These are phyloP conservation scores for Ips nitidus DNA, from an alignment of 1,140 invertebrate genomes.

Conservation along the genomic window DNA sequence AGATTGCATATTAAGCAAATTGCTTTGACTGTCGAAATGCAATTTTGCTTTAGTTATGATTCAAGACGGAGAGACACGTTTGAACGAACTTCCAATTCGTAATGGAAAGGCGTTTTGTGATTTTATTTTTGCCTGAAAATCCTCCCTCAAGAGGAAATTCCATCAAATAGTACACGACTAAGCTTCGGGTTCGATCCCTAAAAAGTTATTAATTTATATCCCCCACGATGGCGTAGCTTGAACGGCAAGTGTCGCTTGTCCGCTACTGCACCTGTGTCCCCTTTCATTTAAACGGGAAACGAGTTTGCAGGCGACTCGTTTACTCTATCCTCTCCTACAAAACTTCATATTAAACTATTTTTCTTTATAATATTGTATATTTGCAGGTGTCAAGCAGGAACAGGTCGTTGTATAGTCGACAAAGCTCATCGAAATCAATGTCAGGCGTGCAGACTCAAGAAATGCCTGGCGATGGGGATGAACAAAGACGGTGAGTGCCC, in stretches of 20 bases:
- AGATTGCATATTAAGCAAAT: no score
- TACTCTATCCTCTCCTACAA: no score
- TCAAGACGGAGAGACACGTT: neutral
- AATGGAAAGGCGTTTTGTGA: no score
- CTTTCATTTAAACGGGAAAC: conserved; percentile 4
- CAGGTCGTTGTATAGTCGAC: conserved; percentile 93
- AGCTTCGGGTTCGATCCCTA: conserved; percentile 12
- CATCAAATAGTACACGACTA: neutral
- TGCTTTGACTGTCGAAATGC: neutral
- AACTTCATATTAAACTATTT: neutral
- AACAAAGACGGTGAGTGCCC: conserved; percentile 95
- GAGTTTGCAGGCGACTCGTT: neutral
- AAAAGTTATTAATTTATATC: conserved; percentile 24
- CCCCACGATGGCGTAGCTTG: conserved; percentile 12
- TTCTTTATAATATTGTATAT: conserved; percentile 7
- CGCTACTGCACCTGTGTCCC: conserved; percentile 12
- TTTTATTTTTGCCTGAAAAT: neutral
- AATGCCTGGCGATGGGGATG: conserved; percentile 99
- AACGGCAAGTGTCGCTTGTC: conserved; percentile 25
- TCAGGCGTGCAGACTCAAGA: conserved; percentile 96
- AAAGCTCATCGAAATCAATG: conserved; percentile 99
- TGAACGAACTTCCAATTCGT: no score
- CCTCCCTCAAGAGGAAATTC: neutral
- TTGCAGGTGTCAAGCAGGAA: conserved; percentile 93
- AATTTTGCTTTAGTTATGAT: conserved; percentile 5